phyloP scores from a whole-genome alignment of 2,888 invertebrate genomes.

The Dynastes hyllus region DNA sequence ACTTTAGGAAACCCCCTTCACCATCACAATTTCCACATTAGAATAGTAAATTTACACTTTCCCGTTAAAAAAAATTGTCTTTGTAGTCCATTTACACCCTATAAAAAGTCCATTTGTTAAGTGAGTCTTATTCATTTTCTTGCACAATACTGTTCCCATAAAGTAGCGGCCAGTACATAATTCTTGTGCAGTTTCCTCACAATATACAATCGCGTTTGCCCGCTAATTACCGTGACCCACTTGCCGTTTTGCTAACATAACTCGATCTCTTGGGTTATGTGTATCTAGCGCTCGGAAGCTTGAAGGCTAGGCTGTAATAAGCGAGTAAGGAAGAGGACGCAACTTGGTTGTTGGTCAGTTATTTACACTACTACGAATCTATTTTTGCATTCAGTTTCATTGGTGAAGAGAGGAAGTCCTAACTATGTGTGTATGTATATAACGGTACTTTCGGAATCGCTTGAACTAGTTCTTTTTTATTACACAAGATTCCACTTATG shows the following conservation, averaged over 20 bases:
- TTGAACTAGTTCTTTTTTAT: background rate
- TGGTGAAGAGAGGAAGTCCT: background rate
- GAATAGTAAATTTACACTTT: too few species aligned
- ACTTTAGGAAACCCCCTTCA: too few species aligned
- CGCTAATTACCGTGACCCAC: conserved; percentile 39
- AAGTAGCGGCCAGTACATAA: background rate
- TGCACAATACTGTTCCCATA: background rate
- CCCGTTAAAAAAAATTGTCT: too few species aligned
- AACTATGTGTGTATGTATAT: too few species aligned
- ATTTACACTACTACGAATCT: background rate
- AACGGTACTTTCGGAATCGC: conserved; percentile 19
- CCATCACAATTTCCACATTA: too few species aligned
- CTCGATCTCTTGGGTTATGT: conserved; percentile 13
- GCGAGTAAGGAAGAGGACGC: background rate
- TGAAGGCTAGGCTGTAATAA: too few species aligned
- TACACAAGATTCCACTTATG: conserved; percentile 13
- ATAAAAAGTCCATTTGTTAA: too few species aligned
- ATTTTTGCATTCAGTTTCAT: conserved; percentile 3
- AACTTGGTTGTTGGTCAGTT: background rate
- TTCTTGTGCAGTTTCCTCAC: conserved; percentile 12
- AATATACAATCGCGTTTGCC: conserved; percentile 30
- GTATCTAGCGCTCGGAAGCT: background rate
- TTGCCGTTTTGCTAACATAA: conserved; percentile 20
- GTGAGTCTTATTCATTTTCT: background rate
- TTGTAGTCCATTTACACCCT: too few species aligned